Base-by-base conservation (phyloP, 2,888 invertebrate species). In the Tineola bisselliella region DNA sequence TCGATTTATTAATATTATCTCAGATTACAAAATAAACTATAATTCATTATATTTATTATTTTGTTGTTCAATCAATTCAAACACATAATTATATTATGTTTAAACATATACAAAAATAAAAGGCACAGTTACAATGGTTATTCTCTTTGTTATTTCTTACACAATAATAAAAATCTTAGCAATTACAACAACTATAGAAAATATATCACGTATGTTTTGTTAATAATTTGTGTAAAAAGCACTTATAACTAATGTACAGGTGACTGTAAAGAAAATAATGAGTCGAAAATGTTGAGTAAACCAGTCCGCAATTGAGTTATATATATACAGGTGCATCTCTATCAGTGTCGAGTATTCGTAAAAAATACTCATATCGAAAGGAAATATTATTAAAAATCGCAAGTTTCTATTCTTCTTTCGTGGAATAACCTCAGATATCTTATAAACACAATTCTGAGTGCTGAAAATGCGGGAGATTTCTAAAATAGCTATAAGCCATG, bases 171-270 rank as follows among this genome's bases (percentile, higher is more conserved):
- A 48, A 5, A 48, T 48, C 48, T 65, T 67, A 68, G 66, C 63
- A 67, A 67, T 65, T 69, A 69, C 17, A 54, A 54, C 54, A 54
- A 13, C 12, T 54, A 54, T 17, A 17, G n/a, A 54, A 62, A 73
- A 71, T 75, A 76, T 81, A 82, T 84, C 81, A 82, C 81, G 76
- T 76, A 74, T 77, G 25, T 25, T 25, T 25, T 25, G 25, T 25
- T 25, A 25, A 25, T 79, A 79, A 68, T 74, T 73, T 77, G 81
- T 80, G 79, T 82, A 82, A 54, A 54, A 84, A 84, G 84, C 86
- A 77, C 74, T 82, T 82, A 54, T n/a, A 54, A 19, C 54, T 54
- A 54, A 25, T 25, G 6, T 25, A 25, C 25, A 25, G 25, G 25
- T 25, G 25, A 4, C 25, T 25, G 25, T 2, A 25, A 25, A 25